Evolutionary conservation across 2,113 vertebrate genomes (phyloP).

Genomic region (Cyanoderma ruficeps): DNA sequence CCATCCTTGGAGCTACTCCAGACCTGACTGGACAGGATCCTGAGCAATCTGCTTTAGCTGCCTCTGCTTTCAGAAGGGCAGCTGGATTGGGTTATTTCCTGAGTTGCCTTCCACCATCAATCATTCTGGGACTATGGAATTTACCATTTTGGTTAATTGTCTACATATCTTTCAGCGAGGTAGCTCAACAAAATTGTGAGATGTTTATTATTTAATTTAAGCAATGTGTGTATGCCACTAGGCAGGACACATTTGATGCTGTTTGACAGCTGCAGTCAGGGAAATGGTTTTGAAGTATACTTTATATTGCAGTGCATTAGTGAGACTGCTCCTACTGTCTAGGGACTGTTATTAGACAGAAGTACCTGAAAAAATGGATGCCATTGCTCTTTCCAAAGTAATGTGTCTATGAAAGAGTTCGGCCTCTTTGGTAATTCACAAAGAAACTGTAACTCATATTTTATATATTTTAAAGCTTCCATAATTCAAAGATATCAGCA

Average conservation of each 20-base stretch:
- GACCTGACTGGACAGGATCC: neutral
- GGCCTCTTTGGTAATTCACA: neutral
- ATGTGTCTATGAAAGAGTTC: neutral
- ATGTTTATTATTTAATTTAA: neutral
- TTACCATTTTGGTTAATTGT: neutral
- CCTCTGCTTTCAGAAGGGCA: neutral
- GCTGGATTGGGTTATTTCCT: neutral
- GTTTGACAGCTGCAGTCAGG: neutral
- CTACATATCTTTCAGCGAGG: neutral
- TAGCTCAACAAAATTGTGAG: neutral
- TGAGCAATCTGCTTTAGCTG: neutral
- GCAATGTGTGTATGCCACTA: neutral
- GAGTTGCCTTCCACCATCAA: neutral
- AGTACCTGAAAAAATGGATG: neutral
- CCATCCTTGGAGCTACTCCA: neutral
- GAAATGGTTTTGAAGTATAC: neutral
- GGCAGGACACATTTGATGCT: neutral
- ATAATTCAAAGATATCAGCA: conserved; percentile 5
- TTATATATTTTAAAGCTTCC: conserved; percentile 6
- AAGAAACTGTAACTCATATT: neutral
- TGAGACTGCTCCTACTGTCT: neutral
- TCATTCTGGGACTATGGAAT: neutral
- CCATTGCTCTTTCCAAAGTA: neutral
- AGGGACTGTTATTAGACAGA: neutral
- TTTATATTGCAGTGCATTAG: neutral